These are phyloP conservation scores for Anas bahamensis DNA, from an alignment of 2,797 vertebrate species.

Conservation along the genomic window DNA sequence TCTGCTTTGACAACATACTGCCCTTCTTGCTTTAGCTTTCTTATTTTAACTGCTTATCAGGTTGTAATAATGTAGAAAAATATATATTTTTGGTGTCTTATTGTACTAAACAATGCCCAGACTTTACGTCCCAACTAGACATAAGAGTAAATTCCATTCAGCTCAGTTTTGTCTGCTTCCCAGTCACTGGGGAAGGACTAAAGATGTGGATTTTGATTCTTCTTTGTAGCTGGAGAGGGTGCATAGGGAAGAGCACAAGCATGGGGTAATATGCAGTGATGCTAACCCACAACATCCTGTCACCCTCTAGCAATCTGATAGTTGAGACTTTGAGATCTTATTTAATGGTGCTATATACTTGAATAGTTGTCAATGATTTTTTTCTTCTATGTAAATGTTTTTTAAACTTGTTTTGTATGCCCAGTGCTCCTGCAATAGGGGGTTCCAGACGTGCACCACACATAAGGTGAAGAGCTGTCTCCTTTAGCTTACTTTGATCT, in stretches of 20 bases:
- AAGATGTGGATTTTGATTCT: not conserved
- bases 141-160: not conserved
- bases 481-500: not conserved
- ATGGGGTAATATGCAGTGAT: not conserved
- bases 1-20: not conserved
- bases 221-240: not conserved
- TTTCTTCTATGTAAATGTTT: not conserved
- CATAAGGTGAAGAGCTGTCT: accelerated
- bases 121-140: not conserved
- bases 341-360: not conserved
- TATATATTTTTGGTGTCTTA: not conserved
- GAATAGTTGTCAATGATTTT: not conserved
- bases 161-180: not conserved
- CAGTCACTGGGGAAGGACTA: not conserved
- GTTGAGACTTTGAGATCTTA: not conserved
- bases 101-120: not conserved
- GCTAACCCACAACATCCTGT: not conserved
- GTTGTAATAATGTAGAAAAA: not conserved
- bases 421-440: not conserved
- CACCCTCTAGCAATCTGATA: not conserved
- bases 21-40: not conserved
- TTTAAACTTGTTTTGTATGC: not conserved
- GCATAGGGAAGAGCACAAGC: not conserved
- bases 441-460: not conserved
- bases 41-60: not conserved